phyloP scores from a whole-genome alignment of 2,797 vertebrate species.

The Tinamus major region DNA sequence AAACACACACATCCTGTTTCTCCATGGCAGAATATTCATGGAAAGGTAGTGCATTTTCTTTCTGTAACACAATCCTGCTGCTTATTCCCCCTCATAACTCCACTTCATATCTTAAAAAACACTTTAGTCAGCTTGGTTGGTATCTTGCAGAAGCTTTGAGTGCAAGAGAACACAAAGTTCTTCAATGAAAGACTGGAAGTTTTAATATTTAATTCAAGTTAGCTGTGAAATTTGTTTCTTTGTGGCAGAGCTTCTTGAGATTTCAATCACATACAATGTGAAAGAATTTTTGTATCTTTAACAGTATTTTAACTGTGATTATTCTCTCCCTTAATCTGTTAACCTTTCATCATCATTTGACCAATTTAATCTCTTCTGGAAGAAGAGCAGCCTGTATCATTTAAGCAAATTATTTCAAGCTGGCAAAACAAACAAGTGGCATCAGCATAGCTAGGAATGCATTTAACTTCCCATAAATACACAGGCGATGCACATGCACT shows the following conservation, averaged over 20 bases:
- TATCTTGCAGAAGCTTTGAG: neutral
- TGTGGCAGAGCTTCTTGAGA: neutral
- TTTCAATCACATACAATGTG: neutral
- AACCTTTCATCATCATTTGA: neutral
- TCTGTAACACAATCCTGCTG: neutral
- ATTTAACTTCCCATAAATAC: neutral
- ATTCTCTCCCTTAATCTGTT: neutral
- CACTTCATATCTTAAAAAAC: neutral
- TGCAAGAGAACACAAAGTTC: rapidly evolving
- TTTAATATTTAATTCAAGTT: neutral
- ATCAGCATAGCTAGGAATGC: neutral
- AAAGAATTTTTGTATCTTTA: neutral
- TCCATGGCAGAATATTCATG: neutral
- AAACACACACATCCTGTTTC: neutral
- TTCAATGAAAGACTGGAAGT: neutral
- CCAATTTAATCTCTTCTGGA: neutral
- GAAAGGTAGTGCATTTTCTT: neutral
- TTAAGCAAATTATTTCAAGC: neutral
- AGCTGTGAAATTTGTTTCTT: neutral
- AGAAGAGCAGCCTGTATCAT: neutral
- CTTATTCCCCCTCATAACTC: neutral
- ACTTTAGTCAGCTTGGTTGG: neutral
- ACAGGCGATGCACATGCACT: neutral
- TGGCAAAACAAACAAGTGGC: neutral
- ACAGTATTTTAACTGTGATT: neutral